Evolutionary conservation across 2,888 invertebrate species (phyloP).

Genomic region (Alsophila aescularia): DNA sequence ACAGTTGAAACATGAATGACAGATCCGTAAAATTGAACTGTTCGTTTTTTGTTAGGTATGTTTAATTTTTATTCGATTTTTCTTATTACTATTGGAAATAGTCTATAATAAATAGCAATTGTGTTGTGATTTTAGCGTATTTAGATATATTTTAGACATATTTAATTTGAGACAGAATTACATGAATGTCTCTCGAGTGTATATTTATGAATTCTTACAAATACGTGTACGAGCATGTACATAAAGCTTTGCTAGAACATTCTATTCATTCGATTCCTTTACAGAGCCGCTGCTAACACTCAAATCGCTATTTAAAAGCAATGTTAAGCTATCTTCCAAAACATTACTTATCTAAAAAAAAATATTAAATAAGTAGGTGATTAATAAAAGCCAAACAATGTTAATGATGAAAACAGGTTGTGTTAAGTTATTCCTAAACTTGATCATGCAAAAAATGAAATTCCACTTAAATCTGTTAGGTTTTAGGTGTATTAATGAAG

Average conservation of each 20-base stretch:
- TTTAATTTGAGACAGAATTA: conserved; percentile 54
- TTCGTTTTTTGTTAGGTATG: too few relatives aligned
- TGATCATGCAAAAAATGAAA: not conserved
- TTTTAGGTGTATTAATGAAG: too few relatives aligned
- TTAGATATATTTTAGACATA: not conserved
- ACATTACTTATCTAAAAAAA: not conserved
- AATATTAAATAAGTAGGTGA: not conserved
- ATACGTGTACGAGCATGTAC: not conserved
- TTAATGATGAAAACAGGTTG: not conserved
- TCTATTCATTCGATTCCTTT: conserved; percentile 3
- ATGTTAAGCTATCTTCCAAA: not conserved
- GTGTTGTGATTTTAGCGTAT: conserved; percentile 5
- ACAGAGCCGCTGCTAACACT: too few relatives aligned
- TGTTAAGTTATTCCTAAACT: not conserved
- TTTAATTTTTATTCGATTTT: not conserved
- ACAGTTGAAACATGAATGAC: too few relatives aligned
- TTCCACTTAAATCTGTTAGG: not conserved
- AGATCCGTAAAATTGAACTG: too few relatives aligned
- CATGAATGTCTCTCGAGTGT: conserved; percentile 47
- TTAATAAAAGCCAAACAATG: not conserved
- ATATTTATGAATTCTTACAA: not conserved
- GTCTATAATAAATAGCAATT: not conserved
- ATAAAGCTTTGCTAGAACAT: not conserved
- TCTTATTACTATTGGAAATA: conserved; percentile 12
- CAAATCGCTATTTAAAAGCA: not conserved